Conservation (phyloP, 2,113 vertebrate genomes). For the Prunella fulvescens region DNA sequence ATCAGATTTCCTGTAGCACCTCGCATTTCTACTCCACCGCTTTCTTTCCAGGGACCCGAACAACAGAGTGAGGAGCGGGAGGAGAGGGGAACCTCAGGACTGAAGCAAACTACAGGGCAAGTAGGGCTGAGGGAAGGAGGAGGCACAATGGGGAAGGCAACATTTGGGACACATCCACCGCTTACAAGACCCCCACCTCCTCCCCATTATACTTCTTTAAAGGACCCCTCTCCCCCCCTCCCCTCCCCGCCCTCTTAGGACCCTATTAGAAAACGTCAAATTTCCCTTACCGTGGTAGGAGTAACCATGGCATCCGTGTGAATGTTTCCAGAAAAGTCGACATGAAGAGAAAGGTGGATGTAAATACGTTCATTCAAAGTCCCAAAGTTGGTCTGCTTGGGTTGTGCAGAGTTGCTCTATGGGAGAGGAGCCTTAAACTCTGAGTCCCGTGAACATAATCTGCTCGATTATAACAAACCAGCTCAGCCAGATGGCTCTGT, state of each 20-base stretch:
- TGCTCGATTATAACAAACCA: constrained; percentile 84
- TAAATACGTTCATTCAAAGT: constrained; percentile 85
- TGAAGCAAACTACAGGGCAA: neutral
- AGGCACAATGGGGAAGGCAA: constrained; percentile 15
- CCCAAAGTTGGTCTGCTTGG: constrained; percentile 73
- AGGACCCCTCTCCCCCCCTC: neutral
- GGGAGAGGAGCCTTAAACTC: constrained; percentile 78
- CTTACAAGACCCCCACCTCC: neutral
- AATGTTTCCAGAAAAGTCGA: constrained; percentile 90
- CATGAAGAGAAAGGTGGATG: constrained; percentile 91
- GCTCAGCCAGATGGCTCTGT: constrained; percentile 83
- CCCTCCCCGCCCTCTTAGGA: neutral
- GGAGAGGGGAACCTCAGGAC: neutral
- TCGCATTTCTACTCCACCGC: neutral
- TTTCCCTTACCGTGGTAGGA: constrained; percentile 91
- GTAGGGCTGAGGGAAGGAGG: neutral
- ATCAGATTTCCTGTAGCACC: neutral
- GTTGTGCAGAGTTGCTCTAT: constrained; percentile 69
- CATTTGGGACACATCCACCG: neutral
- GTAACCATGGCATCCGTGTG: constrained; percentile 98
- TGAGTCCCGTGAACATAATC: constrained; percentile 82
- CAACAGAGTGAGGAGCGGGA: neutral
- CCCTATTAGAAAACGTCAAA: constrained; percentile 47
- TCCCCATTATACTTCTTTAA: neutral
- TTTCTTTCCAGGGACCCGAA: neutral